A percentile compares a stretch with the other conserved stretches of the same genome.
Conservation (phyloP, 2,888 invertebrate species). For the Drosophila pegasa region DNA sequence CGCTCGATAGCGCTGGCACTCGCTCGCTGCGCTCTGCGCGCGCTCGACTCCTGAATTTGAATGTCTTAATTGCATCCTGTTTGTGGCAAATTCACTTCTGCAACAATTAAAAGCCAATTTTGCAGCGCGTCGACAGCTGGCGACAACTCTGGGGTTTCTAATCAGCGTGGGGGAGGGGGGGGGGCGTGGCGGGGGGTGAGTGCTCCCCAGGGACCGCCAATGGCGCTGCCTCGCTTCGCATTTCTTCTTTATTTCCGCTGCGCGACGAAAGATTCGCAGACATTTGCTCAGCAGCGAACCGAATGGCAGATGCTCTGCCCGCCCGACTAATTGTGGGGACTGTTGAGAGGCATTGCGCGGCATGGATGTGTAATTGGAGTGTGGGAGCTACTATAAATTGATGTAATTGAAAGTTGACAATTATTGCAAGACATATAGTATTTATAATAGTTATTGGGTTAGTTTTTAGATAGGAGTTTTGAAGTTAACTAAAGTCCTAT, state of each 20-base stretch:
- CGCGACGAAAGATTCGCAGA: conserved; percentile 49
- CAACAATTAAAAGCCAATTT: conserved; percentile 78
- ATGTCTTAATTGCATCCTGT: conserved; percentile 78
- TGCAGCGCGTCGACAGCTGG: conserved; percentile 50
- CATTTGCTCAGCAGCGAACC: conserved; percentile 36
- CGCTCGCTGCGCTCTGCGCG: conserved; percentile 2
- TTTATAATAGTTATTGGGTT: too few relatives aligned
- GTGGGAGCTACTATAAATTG: too few relatives aligned
- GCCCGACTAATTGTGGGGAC: too few relatives aligned
- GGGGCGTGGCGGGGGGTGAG: background rate
- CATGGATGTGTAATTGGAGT: too few relatives aligned
- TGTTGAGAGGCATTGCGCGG: too few relatives aligned
- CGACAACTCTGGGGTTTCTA: conserved; percentile 59
- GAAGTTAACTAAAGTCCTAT: too few relatives aligned
- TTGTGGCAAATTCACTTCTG: conserved; percentile 71
- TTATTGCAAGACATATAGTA: too few relatives aligned
- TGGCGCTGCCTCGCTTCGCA: conserved; percentile 36
- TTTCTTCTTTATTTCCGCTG: conserved; percentile 63
- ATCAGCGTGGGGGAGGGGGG: conserved; percentile 45
- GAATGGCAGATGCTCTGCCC: background rate
- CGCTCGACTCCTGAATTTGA: conserved; percentile 51
- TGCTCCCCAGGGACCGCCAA: background rate
- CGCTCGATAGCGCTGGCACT: conserved; percentile 12
- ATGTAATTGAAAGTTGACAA: too few relatives aligned
- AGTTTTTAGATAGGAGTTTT: too few relatives aligned